These are phyloP conservation scores for Notoglanidium macrostoma DNA, from an alignment of 2,797 vertebrate genomes.

Conservation along the genomic window DNA sequence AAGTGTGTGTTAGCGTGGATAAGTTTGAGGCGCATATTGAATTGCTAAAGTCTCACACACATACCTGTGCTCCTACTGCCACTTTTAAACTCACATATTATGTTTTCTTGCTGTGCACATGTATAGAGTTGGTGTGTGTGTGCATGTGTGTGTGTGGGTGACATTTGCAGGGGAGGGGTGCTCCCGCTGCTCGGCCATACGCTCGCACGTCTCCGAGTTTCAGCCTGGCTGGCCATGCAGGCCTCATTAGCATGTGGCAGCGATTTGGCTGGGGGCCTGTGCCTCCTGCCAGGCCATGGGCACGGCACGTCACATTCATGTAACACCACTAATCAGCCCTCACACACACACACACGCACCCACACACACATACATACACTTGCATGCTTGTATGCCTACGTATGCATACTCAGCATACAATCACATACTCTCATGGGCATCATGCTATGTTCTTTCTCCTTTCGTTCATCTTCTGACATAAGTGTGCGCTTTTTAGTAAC, in stretches of 20 bases:
- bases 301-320: conserved; percentile 77
- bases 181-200: conserved; percentile 81
- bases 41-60: background rate
- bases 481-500: background rate
- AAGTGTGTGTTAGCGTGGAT: background rate
- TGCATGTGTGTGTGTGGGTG: conserved; percentile 38
- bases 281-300: conserved; percentile 76
- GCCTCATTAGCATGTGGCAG: conserved; percentile 84
- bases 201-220: conserved; percentile 79
- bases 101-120: background rate
- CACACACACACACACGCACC: conserved; percentile 5
- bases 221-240: conserved; percentile 78
- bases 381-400: background rate
- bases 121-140: conserved; percentile 35
- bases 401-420: conserved; percentile 18
- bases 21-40: background rate
- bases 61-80: background rate
- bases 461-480: background rate
- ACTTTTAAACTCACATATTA: background rate
- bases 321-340: conserved; percentile 79
- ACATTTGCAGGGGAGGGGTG: conserved; percentile 65
- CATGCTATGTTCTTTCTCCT: background rate
- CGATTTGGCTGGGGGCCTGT: conserved; percentile 82
- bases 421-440: conserved; percentile 1
- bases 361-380: conserved; percentile 15